A percentile compares a stretch with the other conserved stretches of the same genome.
Conservation (phyloP, 2,113 vertebrate species). For the Poecile atricapillus region DNA sequence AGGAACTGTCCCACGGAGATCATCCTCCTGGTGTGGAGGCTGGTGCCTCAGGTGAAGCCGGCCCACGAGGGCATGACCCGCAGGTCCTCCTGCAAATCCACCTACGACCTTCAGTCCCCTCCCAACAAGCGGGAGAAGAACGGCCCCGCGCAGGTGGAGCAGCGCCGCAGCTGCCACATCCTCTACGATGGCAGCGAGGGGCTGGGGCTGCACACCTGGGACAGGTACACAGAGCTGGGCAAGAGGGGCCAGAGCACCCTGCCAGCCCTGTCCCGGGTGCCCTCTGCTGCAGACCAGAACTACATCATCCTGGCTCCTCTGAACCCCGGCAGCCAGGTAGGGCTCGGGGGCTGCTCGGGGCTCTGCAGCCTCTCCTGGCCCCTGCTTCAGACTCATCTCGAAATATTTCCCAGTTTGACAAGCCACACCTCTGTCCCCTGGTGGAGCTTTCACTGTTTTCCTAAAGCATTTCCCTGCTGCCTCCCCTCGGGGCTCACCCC, state of each 20-base stretch:
- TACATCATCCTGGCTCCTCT: slow-evolving; percentile 92
- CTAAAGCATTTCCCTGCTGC: not conserved
- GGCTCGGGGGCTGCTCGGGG: not conserved
- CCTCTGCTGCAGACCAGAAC: slow-evolving; percentile 86
- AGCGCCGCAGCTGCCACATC: slow-evolving; percentile 82
- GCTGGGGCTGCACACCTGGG: slow-evolving; percentile 74
- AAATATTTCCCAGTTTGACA: not conserved
- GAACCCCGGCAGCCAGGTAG: slow-evolving; percentile 91
- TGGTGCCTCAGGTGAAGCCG: slow-evolving; percentile 82
- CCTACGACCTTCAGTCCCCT: slow-evolving; percentile 81
- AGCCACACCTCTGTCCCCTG: not conserved
- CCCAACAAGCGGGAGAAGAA: slow-evolving; percentile 82
- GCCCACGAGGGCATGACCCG: slow-evolving; percentile 81
- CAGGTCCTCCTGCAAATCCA: slow-evolving; percentile 83
- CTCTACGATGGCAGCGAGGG: slow-evolving; percentile 74
- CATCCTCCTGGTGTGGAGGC: slow-evolving; percentile 88
- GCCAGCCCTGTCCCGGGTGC: slow-evolving; percentile 76
- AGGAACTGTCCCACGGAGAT: slow-evolving; percentile 90
- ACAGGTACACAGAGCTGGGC: slow-evolving; percentile 80
- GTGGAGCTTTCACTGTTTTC: not conserved
- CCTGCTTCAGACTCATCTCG: not conserved
- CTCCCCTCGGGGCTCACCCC: not conserved
- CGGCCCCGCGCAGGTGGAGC: slow-evolving; percentile 69
- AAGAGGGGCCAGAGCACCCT: slow-evolving; percentile 69
- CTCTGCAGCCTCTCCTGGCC: not conserved